Conservation (phyloP, 2,888 invertebrate species). For the Heliconius erato region DNA sequence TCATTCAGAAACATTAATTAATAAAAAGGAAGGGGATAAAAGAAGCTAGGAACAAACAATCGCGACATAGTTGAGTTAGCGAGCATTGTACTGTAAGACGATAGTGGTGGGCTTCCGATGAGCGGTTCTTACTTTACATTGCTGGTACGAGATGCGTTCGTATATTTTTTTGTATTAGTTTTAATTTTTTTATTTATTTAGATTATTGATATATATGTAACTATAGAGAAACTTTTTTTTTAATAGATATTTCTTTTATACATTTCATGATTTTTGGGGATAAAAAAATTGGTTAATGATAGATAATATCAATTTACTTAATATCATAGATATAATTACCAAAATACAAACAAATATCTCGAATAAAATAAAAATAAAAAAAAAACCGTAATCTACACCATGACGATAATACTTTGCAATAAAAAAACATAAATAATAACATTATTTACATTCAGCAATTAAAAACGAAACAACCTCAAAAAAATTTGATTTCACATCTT, state of each 20-base stretch:
- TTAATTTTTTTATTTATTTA: too few relatives aligned
- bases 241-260: background rate
- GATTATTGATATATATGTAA: background rate
- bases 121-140: conserved; percentile 24
- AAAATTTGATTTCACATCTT: conserved; percentile 33
- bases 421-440: background rate
- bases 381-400: background rate
- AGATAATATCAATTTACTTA: background rate
- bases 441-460: background rate
- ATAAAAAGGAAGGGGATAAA: conserved; percentile 52
- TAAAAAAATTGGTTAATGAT: background rate
- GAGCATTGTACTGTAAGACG: conserved; percentile 52
- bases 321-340: background rate
- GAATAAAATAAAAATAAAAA: background rate
- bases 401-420: background rate
- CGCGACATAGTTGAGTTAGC: conserved; percentile 51
- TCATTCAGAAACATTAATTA: conserved; percentile 54
- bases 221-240: too few relatives aligned
- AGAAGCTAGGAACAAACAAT: conserved; percentile 53
- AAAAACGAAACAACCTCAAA: background rate
- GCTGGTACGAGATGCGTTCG: background rate
- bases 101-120: conserved; percentile 38
- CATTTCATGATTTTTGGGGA: background rate
- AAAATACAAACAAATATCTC: background rate
- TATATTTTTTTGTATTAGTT: background rate